Evolutionary conservation across 2,888 invertebrate genomes (phyloP), one percentile per base, ranked within the genome.

Genomic region (Drosophila helvetica): DNA sequence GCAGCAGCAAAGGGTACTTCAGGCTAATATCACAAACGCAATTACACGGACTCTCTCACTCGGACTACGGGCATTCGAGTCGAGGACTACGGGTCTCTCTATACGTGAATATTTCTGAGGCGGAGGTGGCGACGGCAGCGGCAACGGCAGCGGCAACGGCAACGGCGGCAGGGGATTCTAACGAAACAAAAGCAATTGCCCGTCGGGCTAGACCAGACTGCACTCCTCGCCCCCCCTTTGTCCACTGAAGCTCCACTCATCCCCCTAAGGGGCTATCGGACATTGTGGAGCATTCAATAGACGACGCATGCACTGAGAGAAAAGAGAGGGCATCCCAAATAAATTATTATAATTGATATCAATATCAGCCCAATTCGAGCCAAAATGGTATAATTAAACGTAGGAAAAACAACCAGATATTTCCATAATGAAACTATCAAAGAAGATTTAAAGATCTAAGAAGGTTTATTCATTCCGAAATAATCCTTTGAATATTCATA

Each of bases 11-110:
- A 84, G 86, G 72, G 74, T 63, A 75, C 85, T 86, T 83, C 80
- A 79, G 88, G 88, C 86, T 86, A 86, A 86, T 86, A 86, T 86
- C 86, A 88, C 86, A 86, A 86, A 88, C 75, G 88, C 84, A 86
- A 88, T 88, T 86, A 86, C 78, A 86, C 74, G 86, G 87, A 66
- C 66, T 66, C 65, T n/a, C 65, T 43, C 30, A 25, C 74, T 17
- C 33, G 72, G 67, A 67, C 58, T 33, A 55, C 53, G 50, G 50
- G 57, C 15, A 27, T 17, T 43, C 25, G 19, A 12, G 1, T 43
- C 25, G 19, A 12, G 1, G 46, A 19, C 25, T 50, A 25, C 50
- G 51, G 17, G 42, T 50, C n/a, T 45, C 25, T 59, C 18, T 30
- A 25, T 47, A 18, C n/a, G 38, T 15, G 19, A 15, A 33, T 15